These are phyloP conservation scores for Lepidurus packardi DNA, from an alignment of 1,140 invertebrate species.

Conservation along the genomic window DNA sequence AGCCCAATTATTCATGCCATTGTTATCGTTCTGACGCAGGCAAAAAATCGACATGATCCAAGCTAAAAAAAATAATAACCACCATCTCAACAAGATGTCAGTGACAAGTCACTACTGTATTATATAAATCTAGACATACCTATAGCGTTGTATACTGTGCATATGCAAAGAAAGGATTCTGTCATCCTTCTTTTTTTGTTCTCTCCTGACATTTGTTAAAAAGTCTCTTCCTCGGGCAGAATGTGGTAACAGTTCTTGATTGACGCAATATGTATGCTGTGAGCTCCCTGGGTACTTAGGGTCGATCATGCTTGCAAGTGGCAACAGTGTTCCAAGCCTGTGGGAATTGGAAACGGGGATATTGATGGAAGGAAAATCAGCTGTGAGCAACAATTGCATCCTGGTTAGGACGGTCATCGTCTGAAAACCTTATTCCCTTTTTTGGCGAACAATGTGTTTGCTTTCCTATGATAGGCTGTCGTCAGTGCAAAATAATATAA, in stretches of 20 bases:
- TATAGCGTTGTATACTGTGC: conserved; percentile 1
- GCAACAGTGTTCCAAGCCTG: not conserved
- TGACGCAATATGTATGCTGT: not conserved
- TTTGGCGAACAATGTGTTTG: too few species aligned
- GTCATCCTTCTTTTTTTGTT: not conserved
- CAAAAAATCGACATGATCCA: too few species aligned
- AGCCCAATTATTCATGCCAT: not conserved
- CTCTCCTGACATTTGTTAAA: conserved; percentile 4
- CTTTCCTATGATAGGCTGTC: too few species aligned
- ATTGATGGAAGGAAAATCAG: too few species aligned
- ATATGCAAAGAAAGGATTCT: conserved; percentile 13
- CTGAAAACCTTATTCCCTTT: too few species aligned
- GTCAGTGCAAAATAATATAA: too few species aligned
- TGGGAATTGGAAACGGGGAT: not conserved
- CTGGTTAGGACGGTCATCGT: too few species aligned
- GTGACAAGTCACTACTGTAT: conserved; percentile 3
- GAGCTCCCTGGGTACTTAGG: not conserved
- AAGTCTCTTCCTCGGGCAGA: not conserved
- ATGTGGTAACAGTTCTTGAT: not conserved
- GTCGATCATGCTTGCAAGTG: not conserved
- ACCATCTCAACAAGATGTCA: conserved; percentile 1
- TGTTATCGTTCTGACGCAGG: too few species aligned
- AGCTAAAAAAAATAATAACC: not conserved
- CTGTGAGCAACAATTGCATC: too few species aligned
- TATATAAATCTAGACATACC: not conserved